These are phyloP conservation scores for Harpalus rufipes DNA, from an alignment of 2,888 invertebrate species.

Conservation along the genomic window DNA sequence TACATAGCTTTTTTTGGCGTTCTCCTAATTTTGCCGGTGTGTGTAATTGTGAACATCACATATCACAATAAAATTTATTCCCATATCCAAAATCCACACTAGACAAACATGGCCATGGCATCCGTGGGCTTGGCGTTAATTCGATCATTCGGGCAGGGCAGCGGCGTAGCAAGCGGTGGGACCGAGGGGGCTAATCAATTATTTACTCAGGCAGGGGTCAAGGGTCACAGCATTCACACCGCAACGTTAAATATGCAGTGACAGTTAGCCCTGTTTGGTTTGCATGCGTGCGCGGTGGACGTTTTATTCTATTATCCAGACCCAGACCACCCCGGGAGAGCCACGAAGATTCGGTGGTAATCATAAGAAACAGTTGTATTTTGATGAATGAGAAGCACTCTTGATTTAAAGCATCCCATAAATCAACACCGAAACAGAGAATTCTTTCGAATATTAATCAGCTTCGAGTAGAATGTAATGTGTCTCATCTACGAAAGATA, in stretches of 20 bases:
- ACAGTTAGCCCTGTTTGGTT: constrained; percentile 60
- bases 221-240: constrained; percentile 58
- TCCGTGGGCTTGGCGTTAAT: constrained; percentile 29
- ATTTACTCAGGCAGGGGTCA: constrained; percentile 60
- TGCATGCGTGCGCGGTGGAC: constrained; percentile 41
- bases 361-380: constrained; percentile 61
- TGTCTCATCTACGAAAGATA: constrained; percentile 19
- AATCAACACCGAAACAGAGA: constrained; percentile 44
- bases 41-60: background rate
- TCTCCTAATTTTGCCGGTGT: too few species aligned
- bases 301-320: constrained; percentile 41
- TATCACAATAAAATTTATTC: constrained; percentile 39
- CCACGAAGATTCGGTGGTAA: constrained; percentile 38
- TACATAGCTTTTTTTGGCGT: too few species aligned
- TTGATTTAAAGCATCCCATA: constrained; percentile 62
- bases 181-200: constrained; percentile 58
- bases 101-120: constrained; percentile 32
- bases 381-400: constrained; percentile 60
- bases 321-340: constrained; percentile 22
- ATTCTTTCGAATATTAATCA: constrained; percentile 44
- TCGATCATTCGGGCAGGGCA: constrained; percentile 43
- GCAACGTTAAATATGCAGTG: constrained; percentile 65
- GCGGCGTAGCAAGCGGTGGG: constrained; percentile 19
- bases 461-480: constrained; percentile 25
- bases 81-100: constrained; percentile 13